Conservation (phyloP, 2,113 vertebrate genomes). For the Nestor notabilis region DNA sequence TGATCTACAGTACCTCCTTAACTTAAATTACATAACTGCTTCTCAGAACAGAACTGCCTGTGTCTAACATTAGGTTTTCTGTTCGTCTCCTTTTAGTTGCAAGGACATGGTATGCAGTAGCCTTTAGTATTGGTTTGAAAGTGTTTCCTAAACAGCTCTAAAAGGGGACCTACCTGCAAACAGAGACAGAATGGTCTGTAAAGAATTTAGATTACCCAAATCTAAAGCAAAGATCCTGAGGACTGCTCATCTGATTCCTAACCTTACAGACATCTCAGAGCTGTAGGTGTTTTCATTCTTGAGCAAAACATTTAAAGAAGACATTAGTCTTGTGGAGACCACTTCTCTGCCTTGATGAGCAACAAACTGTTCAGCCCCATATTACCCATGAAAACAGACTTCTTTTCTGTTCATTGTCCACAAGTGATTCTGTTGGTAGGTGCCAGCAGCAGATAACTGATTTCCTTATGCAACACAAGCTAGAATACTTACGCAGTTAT, state of each 20-base stretch:
- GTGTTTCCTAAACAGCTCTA: background rate
- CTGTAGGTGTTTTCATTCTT: background rate
- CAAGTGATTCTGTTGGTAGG: background rate
- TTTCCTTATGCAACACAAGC: background rate
- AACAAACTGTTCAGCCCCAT: background rate
- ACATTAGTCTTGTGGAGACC: background rate
- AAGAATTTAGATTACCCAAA: background rate
- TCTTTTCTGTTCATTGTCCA: background rate
- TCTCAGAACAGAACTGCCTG: background rate
- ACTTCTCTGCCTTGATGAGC: background rate
- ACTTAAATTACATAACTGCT: background rate
- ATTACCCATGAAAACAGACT: background rate
- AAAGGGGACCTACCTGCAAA: background rate
- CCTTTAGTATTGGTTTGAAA: background rate
- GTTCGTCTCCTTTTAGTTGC: background rate
- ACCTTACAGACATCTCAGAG: background rate
- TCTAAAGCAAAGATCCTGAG: background rate
- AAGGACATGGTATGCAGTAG: background rate
- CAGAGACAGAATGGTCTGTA: background rate
- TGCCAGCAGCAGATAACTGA: background rate
- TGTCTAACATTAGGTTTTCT: background rate
- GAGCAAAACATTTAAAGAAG: background rate
- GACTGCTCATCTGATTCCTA: background rate
- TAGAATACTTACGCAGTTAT: background rate
- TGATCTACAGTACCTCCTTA: background rate